Percentiles rank a stretch among this genome's conserved stretches.
Evolutionary conservation across 2,113 vertebrate species (phyloP).

Genomic region (Embiotoca jacksoni): DNA sequence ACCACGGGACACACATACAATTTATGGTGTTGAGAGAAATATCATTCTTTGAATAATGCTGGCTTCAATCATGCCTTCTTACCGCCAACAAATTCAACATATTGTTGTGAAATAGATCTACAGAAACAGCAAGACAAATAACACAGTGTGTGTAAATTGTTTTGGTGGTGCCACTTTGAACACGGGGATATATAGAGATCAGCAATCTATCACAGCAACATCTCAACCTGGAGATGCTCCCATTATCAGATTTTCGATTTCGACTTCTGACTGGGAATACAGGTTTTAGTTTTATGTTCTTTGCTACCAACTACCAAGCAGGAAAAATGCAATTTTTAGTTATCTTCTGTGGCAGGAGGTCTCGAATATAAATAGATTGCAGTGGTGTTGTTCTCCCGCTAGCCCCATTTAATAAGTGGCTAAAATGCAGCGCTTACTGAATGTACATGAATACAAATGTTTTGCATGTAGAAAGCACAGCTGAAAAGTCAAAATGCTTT

Average conservation of each 20-base stretch:
- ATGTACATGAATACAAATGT: background rate
- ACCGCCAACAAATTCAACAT: background rate
- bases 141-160: slow-evolving; percentile 11
- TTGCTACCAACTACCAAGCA: background rate
- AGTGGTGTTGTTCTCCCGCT: slow-evolving; percentile 25
- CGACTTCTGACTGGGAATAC: background rate
- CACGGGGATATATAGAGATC: no score
- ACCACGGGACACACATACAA: background rate
- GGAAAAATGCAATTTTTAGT: background rate
- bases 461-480: slow-evolving; percentile 14
- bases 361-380: slow-evolving; percentile 26
- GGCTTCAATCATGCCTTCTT: background rate
- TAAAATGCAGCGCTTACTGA: slow-evolving; percentile 17
- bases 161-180: background rate
- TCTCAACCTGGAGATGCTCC: slow-evolving; percentile 1
- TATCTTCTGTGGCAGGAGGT: background rate
- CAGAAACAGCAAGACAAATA: background rate
- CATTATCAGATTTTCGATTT: slow-evolving; percentile 32
- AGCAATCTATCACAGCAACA: background rate
- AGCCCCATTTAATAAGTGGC: slow-evolving; percentile 43
- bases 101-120: background rate
- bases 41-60: background rate
- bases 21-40: slow-evolving; percentile 6
- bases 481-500: slow-evolving; percentile 43
- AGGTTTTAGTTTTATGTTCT: slow-evolving; percentile 24